Conservation (phyloP, 2,888 invertebrate genomes). For the Fissipunctia ypsillon region DNA sequence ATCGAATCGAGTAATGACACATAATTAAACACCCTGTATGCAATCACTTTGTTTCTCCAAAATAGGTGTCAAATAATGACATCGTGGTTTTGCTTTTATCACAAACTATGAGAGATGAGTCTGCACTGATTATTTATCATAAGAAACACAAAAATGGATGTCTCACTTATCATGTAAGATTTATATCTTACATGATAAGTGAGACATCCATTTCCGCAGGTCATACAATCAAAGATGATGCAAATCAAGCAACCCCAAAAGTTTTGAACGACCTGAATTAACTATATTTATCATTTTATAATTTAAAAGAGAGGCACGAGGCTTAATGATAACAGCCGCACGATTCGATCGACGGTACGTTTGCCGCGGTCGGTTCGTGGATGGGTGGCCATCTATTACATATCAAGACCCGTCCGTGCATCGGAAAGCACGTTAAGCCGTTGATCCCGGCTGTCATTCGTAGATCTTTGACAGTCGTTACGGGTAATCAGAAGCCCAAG, state of each 20-base stretch:
- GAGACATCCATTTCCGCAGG: background rate
- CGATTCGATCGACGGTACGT: no score
- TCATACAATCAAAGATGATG: constrained; percentile 8
- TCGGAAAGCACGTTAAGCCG: no score
- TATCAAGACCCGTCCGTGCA: no score
- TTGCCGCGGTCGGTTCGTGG: no score
- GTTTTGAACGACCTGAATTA: background rate
- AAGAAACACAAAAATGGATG: constrained; percentile 1
- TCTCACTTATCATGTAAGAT: background rate
- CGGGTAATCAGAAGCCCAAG: no score
- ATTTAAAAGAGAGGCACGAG: background rate
- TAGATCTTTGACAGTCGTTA: no score
- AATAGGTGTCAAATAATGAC: background rate
- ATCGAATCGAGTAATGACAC: background rate
- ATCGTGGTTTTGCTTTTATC: background rate
- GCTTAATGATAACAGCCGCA: no score
- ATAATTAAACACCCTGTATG: background rate
- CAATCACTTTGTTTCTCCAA: background rate
- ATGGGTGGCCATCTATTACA: no score
- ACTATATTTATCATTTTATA: background rate
- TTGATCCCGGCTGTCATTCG: no score
- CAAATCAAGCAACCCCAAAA: constrained; percentile 13
- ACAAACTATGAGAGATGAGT: background rate
- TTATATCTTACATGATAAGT: background rate
- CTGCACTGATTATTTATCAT: background rate